Base-by-base conservation (phyloP, 2,797 vertebrate species). In the Parauchenoglanis punctatus region DNA sequence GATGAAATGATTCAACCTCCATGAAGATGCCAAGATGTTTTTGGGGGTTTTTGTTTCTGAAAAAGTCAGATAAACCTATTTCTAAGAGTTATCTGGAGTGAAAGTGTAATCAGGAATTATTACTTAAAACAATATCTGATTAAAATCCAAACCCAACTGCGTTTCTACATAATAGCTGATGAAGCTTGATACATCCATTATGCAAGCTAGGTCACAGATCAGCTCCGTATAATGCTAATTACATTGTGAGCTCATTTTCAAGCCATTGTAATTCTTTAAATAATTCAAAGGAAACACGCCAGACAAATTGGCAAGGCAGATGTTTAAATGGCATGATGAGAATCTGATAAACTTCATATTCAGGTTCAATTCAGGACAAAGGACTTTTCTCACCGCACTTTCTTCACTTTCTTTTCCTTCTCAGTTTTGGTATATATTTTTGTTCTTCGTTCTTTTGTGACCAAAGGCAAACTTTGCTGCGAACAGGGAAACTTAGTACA, bases 381-480 rank as follows among this genome's bases (percentile, higher is more conserved):
- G 12, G 15, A 77, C 76, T 56, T 78, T 54, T n/a, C 15, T 68
- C 28, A 25, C 46, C 28, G 13, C 13, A 35, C 80, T 18, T n/a
- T 23, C n/a, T 77, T 35, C 23, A 10, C 40, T n/a, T 52, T 73
- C 31, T 35, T 80, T 52, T n/a, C 25, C 3, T 40, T 70, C 20
- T 17, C 25, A 13, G 5, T n/a, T 25, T 63, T 25, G 2, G 5
- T 35, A 18, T 65, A 0, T 63, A 44, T 44, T 35, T 49, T 63
- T 81, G n/a, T 4, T 54, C 2, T 75, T 25, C 0, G 12, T 73
- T 76, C 31, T 84, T 28, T 87, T 68, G 61, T 78, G 81, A 87
- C 81, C 72, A 87, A 77, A 83, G 68, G 68, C 44, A 49, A 65
- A 49, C 23, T 52, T 75, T 65, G 52, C 81, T 87, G 23, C 61